Base-by-base conservation (phyloP, 2,888 invertebrate genomes). In the Strigamia transsilvanica region DNA sequence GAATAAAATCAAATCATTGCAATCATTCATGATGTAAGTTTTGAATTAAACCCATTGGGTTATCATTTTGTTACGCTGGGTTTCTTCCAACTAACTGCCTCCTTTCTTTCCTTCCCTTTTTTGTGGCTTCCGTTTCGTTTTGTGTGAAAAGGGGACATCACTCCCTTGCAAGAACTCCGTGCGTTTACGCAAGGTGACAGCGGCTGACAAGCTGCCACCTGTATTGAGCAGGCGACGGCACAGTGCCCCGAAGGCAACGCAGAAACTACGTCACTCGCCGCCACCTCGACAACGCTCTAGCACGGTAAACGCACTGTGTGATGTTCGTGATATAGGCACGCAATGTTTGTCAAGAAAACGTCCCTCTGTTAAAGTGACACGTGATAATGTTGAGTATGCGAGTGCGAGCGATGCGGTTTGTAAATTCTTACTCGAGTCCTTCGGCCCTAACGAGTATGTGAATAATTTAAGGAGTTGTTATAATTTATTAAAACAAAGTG, bases 31-130 rank as follows among this genome's bases (percentile, higher is more conserved):
- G 38, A 6, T 38, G 38, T 38, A 38, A 38, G 38, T 38, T 38
- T 38, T 38, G 0, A 38, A 38, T 38, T 38, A 38, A 38, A 38
- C 51, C 51, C 51, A 1, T 51, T 51, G 51, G 51, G 51, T 51
- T 51, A 51, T 18, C 4, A 18, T 51, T 51, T 18, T 51, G 51
- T 51, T 51, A 51, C 18, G 51, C 51, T 51, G 51, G 51, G 51
- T 18, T 51, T 51, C 51, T 51, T 51, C 51, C 51, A 51, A 51
- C 51, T 51, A 51, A 51, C 51, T 51, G 51, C 51, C 51, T 51
- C 51, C 51, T 51, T 51, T 51, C 51, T 51, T 51, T 51, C 51
- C 51, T 51, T 51, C 51, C 51, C 51, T 51, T 51, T 51, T 51
- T 51, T 51, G 51, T 51, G 51, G 51, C 51, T 51, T 51, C 51